Evolutionary conservation across 1,140 invertebrate genomes (phyloP).

Genomic region (Homarus americanus): DNA sequence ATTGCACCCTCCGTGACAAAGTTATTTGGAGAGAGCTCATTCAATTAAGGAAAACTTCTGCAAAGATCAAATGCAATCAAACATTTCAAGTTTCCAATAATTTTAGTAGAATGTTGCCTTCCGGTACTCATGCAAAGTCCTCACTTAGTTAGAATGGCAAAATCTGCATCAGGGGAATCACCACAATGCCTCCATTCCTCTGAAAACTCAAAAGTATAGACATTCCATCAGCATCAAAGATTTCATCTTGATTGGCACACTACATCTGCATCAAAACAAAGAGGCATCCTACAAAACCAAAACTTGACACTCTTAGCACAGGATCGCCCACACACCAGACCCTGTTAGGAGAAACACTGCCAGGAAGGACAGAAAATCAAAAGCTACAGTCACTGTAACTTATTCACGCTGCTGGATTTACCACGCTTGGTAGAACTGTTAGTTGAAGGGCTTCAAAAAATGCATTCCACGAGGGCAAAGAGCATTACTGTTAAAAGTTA

Average conservation of each 20-base stretch:
- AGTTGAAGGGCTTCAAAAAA: slow-evolving; percentile 44
- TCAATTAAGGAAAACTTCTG: slow-evolving; percentile 25
- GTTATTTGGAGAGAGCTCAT: slow-evolving; percentile 22
- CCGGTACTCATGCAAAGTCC: slow-evolving; percentile 48
- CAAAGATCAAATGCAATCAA: slow-evolving; percentile 37
- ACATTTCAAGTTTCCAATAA: slow-evolving; percentile 1
- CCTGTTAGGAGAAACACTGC: slow-evolving; percentile 62
- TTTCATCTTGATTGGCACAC: slow-evolving; percentile 27
- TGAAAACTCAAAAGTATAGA: slow-evolving; percentile 55
- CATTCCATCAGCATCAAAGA: slow-evolving; percentile 49
- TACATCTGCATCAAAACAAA: slow-evolving; percentile 54
- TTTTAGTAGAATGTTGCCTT: slow-evolving; percentile 20
- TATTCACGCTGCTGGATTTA: slow-evolving; percentile 45
- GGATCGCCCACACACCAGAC: slow-evolving; percentile 47
- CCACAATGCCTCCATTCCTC: slow-evolving; percentile 62
- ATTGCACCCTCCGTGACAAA: not conserved
- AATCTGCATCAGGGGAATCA: slow-evolving; percentile 51
- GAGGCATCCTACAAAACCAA: slow-evolving; percentile 35
- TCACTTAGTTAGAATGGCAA: slow-evolving; percentile 38
- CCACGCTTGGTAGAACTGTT: slow-evolving; percentile 50
- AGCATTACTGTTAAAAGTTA: slow-evolving; percentile 63
- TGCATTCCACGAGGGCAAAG: slow-evolving; percentile 60
- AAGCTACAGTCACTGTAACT: slow-evolving; percentile 42
- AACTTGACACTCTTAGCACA: slow-evolving; percentile 45
- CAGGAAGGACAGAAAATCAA: slow-evolving; percentile 19